Evolutionary conservation across 2,113 vertebrate genomes (phyloP).

Genomic region (Catagonus wagneri): DNA sequence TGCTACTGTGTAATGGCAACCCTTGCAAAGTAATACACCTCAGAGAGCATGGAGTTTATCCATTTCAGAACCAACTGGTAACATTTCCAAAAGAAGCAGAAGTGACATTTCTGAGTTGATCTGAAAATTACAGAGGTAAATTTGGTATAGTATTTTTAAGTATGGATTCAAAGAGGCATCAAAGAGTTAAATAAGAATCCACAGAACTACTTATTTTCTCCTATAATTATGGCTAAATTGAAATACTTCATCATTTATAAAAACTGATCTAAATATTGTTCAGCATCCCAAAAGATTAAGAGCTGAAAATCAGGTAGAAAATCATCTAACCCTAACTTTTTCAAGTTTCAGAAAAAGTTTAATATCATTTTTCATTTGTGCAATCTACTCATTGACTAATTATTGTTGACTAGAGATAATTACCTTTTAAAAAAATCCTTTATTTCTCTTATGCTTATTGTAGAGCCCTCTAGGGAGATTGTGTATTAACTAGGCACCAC

Average conservation of each 20-base stretch:
- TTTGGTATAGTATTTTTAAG: background rate
- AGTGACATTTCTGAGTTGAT: background rate
- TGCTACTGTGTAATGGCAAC: background rate
- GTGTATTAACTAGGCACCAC: conserved; percentile 46
- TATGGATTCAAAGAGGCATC: background rate
- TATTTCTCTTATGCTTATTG: conserved; percentile 60
- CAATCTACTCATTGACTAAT: conserved; percentile 54
- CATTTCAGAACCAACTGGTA: background rate
- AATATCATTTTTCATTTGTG: background rate
- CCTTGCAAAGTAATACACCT: background rate
- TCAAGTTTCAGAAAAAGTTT: background rate
- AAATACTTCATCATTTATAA: conserved; percentile 16
- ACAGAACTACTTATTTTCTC: background rate
- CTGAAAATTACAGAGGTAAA: background rate
- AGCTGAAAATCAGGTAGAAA: conserved; percentile 30
- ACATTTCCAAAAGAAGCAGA: background rate
- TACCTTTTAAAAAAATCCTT: conserved; percentile 59
- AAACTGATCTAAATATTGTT: background rate
- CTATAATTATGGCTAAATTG: background rate
- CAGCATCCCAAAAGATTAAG: background rate
- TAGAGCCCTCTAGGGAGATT: background rate
- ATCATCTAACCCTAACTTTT: conserved; percentile 44
- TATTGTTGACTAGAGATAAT: conserved; percentile 66
- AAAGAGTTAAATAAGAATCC: background rate
- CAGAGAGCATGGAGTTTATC: background rate